Conservation (phyloP, 2,888 invertebrate species). For the Acrobasis consociella region DNA sequence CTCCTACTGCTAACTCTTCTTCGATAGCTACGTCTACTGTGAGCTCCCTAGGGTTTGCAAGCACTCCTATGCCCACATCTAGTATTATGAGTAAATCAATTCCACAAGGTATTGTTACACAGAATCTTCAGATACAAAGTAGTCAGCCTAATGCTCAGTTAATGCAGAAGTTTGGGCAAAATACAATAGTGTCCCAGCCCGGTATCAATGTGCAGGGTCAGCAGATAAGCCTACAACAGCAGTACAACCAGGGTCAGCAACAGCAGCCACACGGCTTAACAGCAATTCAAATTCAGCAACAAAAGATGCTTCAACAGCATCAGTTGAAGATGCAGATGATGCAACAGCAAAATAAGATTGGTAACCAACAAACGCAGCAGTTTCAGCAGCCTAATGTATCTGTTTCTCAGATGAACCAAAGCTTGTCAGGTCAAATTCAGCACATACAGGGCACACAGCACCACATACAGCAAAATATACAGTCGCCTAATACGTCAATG, state of each 20-base stretch:
- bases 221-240: conserved; percentile 62
- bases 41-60: conserved; percentile 69
- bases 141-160: conserved; percentile 66
- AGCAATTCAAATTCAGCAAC: conserved; percentile 37
- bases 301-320: conserved; percentile 67
- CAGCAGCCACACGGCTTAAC: conserved; percentile 42
- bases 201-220: conserved; percentile 62
- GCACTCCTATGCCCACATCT: conserved; percentile 61
- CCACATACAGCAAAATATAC: conserved; percentile 70
- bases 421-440: conserved; percentile 66
- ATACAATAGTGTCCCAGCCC: conserved; percentile 62
- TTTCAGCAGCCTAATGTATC: conserved; percentile 71
- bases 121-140: conserved; percentile 70
- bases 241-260: conserved; percentile 46
- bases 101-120: conserved; percentile 71
- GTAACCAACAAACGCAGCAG: conserved; percentile 57
- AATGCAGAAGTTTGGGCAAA: conserved; percentile 72
- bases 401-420: conserved; percentile 71
- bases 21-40: conserved; percentile 61
- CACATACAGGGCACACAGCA: conserved; percentile 70
- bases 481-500: conserved; percentile 69
- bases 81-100: conserved; percentile 71
- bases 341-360: conserved; percentile 59
- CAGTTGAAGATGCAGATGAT: conserved; percentile 81
- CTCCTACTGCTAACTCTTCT: conserved; percentile 70